Base-by-base conservation (phyloP, 2,888 invertebrate species). In the Blera fallax region DNA sequence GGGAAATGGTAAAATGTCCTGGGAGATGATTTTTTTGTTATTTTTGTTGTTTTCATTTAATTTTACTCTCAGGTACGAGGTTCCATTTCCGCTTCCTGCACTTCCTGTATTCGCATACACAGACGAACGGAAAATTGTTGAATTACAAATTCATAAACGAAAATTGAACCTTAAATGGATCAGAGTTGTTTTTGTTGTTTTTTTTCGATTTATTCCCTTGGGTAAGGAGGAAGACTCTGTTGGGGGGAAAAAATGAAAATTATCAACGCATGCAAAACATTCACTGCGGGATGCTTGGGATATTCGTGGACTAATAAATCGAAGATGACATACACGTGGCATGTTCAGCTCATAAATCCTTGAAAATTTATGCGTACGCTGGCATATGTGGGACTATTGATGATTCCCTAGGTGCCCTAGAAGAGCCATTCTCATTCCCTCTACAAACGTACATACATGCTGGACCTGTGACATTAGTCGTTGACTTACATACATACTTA, bases 81-180 rank as follows among this genome's bases (percentile, higher is more conserved):
- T 32, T 69, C 4, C 54, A 21, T 70, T 69, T 69, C 43, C 32
- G 45, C 27, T 37, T 8, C 6, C 18, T 32, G 6, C 48, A 27
- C 14, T n/a, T n/a, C n/a, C n/a, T n/a, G n/a, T n/a, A n/a, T n/a
- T n/a, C n/a, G 1, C 29, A 54, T 2, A 34, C 5, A 37, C 21
- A 32, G 32, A 5, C 16, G 7, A 18, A 67, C 16, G 24, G 10
- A 16, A 27, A 70, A 45, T 40, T 29, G 18, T 21, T 32, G 43
- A 40, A 40, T 56, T 18, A 69, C 29, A 43, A 56, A 54, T 43
- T 70, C 18, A 56, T 32, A 54, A 32, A 54, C 32, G 54, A 18
- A 54, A 32, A 54, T 16, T 40, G 32, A n/a, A 54, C 16, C n/a
- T 54, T 32, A 18, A 14, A 29, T 40, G 40, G 40, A 40, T 40